phyloP scores from a whole-genome alignment of 2,797 vertebrate species.

The Manis javanica region DNA sequence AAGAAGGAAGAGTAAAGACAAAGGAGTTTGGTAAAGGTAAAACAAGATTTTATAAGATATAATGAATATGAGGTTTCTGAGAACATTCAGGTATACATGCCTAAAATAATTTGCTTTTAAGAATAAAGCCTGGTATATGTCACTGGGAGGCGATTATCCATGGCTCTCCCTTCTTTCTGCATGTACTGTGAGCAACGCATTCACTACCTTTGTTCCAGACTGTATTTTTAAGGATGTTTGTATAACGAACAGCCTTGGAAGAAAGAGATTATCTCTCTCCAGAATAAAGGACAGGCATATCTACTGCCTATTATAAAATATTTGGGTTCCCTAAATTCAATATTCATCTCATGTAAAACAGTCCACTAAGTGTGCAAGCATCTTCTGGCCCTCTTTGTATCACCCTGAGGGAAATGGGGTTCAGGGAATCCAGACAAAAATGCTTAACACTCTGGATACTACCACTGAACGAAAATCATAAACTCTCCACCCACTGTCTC shows the following conservation, averaged over 20 bases:
- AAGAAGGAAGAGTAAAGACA: background rate
- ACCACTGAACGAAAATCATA: background rate
- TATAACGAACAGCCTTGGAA: background rate
- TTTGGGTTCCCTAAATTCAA: background rate
- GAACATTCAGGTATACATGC: background rate
- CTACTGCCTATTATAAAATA: background rate
- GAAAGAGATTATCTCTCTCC: background rate
- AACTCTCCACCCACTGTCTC: background rate
- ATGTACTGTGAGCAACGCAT: background rate
- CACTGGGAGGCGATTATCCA: background rate
- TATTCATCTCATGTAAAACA: background rate
- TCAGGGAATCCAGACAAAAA: background rate
- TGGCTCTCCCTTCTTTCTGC: background rate
- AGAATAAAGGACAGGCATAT: background rate
- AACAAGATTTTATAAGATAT: background rate
- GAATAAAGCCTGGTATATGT: background rate
- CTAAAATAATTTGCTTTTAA: background rate
- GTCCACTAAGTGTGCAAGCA: background rate
- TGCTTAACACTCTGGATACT: background rate
- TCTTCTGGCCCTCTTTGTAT: background rate
- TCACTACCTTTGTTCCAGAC: background rate
- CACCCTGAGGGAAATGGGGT: background rate
- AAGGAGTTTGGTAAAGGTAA: background rate
- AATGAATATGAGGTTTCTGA: background rate
- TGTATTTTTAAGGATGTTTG: background rate